Evolutionary conservation across 1,140 invertebrate species (phyloP).

Genomic region (Drosophila gunungcola): DNA sequence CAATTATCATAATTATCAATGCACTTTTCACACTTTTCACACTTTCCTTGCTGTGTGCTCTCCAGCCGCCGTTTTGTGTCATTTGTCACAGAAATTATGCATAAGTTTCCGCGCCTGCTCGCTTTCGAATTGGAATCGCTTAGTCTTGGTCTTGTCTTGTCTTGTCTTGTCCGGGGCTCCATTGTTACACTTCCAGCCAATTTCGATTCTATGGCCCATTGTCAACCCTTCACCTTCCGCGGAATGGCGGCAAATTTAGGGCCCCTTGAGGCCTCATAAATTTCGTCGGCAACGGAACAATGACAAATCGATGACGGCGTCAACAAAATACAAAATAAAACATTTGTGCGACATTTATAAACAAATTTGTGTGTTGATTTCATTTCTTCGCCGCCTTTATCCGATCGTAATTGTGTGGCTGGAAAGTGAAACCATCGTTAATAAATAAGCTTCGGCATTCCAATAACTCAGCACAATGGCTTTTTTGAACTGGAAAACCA

Average conservation of each 20-base stretch:
- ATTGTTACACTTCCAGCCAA: constrained; percentile 63
- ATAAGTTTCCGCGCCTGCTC: constrained; percentile 60
- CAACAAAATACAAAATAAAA: constrained; percentile 56
- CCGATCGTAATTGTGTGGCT: constrained; percentile 40
- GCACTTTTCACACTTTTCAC: constrained; percentile 67
- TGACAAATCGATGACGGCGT: constrained; percentile 53
- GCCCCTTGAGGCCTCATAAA: constrained; percentile 38
- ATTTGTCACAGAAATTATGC: constrained; percentile 80
- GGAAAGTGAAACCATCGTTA: constrained; percentile 75
- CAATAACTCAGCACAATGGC: constrained; percentile 68
- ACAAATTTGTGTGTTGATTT: constrained; percentile 49
- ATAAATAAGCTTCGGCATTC: constrained; percentile 60
- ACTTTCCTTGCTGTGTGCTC: not conserved
- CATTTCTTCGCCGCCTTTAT: constrained; percentile 13
- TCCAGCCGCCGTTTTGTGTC: constrained; percentile 15
- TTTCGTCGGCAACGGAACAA: constrained; percentile 39
- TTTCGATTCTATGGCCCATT: constrained; percentile 56
- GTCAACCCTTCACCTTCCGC: constrained; percentile 61
- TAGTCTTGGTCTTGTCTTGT: constrained; percentile 38
- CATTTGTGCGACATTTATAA: constrained; percentile 54
- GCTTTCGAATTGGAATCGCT: constrained; percentile 76
- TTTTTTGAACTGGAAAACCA: constrained; percentile 17
- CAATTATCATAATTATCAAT: constrained; percentile 82
- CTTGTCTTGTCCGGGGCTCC: constrained; percentile 5
- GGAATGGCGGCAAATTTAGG: not conserved